Conservation (phyloP, 2,888 invertebrate species). For the Terebella lapidaria region DNA sequence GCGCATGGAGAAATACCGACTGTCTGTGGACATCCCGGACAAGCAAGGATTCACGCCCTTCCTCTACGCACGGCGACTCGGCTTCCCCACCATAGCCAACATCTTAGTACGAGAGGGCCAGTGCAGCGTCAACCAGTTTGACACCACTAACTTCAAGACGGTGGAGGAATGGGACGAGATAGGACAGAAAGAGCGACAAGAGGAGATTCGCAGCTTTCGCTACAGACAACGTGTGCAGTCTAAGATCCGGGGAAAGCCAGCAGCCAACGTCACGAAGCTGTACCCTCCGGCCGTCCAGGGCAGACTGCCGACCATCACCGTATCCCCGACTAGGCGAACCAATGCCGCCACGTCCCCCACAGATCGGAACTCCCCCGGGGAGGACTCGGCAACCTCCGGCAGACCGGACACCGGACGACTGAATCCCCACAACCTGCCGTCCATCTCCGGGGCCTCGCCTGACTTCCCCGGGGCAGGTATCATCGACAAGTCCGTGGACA, state of each 20-base stretch:
- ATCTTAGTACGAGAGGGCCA: background rate
- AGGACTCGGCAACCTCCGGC: no score
- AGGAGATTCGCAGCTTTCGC: background rate
- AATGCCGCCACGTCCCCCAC: no score
- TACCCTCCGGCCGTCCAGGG: no score
- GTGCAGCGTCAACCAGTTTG: background rate
- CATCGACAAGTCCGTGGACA: background rate
- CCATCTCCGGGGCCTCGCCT: no score
- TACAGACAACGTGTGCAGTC: background rate
- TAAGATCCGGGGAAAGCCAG: constrained; percentile 18
- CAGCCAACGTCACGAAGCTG: no score
- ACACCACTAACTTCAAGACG: background rate
- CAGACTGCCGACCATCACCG: no score
- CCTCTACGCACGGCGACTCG: background rate
- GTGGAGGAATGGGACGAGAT: background rate
- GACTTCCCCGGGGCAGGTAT: no score
- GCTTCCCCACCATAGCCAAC: background rate
- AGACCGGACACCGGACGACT: no score
- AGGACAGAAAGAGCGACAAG: background rate
- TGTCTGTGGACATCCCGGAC: background rate
- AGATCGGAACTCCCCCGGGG: no score
- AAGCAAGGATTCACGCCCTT: background rate
- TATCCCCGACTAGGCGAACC: no score
- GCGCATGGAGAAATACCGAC: background rate
- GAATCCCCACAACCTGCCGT: no score